These are phyloP conservation scores for Megalops atlanticus DNA, from an alignment of 2,113 vertebrate genomes.

Conservation along the genomic window DNA sequence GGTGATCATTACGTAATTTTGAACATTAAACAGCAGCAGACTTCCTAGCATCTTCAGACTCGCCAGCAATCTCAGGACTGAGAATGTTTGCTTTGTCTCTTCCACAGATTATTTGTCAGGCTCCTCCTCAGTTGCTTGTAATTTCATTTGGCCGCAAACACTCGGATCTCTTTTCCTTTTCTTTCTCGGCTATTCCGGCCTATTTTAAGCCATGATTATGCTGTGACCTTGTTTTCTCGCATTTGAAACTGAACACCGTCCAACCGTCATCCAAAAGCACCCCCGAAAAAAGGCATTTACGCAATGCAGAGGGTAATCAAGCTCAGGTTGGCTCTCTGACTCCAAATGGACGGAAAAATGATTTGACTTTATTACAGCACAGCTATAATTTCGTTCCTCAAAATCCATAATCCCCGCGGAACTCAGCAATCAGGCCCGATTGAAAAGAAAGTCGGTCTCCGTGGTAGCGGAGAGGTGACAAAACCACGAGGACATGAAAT, in stretches of 20 bases:
- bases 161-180: not conserved
- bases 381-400: conserved; percentile 8
- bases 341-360: not conserved
- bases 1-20: not conserved
- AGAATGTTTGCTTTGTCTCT: not conserved
- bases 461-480: not conserved
- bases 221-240: conserved; percentile 15
- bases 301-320: conserved; percentile 7
- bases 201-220: conserved; percentile 22
- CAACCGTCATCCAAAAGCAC: not conserved
- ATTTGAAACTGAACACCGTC: not conserved
- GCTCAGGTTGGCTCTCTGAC: conserved; percentile 6
- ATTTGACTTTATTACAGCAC: conserved; percentile 8
- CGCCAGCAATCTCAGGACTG: not conserved
- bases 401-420: conserved; percentile 7
- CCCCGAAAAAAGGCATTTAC: conserved; percentile 5
- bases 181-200: not conserved
- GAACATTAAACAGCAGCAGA: not conserved
- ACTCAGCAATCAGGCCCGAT: not conserved
- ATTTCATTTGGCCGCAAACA: not conserved
- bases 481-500: not conserved
- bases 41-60: not conserved
- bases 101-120: not conserved
- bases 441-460: not conserved
- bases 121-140: not conserved